Evolutionary conservation across 2,888 invertebrate genomes (phyloP).

Genomic region (Sarcophaga carnaria): DNA sequence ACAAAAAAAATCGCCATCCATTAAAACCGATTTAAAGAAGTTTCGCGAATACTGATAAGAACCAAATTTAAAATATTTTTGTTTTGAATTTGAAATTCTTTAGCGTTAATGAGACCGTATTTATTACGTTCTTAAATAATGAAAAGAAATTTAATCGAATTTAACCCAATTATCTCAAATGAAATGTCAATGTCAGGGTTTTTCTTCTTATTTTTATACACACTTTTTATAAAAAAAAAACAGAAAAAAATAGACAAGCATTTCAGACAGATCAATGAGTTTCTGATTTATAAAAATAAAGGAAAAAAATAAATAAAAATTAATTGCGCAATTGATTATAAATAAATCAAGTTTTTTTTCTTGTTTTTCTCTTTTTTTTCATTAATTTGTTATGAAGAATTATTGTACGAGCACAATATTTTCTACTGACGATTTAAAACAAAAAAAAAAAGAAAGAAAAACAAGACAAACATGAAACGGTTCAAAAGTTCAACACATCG

Average conservation of each 20-base stretch:
- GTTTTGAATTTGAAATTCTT: not conserved
- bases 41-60: conserved; percentile 25
- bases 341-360: conserved; percentile 34
- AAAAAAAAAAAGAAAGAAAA: not conserved
- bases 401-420: no score
- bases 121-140: not conserved
- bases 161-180: conserved; percentile 37
- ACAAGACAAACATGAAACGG: conserved; percentile 32
- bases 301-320: not conserved
- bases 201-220: conserved; percentile 12
- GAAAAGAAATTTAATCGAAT: not conserved
- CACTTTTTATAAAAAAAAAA: not conserved
- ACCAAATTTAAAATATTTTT: not conserved
- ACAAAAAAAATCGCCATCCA: not conserved
- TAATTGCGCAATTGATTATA: conserved; percentile 66
- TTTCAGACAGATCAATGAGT: conserved; percentile 20
- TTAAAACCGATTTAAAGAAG: not conserved
- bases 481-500: conserved; percentile 63
- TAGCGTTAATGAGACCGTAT: not conserved
- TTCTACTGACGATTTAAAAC: no score
- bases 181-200: conserved; percentile 64
- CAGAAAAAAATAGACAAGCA: not conserved
- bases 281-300: conserved; percentile 22
- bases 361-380: not conserved
- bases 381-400: no score